Base-by-base conservation (phyloP, 2,888 invertebrate species). In the Quadriops clusia region DNA sequence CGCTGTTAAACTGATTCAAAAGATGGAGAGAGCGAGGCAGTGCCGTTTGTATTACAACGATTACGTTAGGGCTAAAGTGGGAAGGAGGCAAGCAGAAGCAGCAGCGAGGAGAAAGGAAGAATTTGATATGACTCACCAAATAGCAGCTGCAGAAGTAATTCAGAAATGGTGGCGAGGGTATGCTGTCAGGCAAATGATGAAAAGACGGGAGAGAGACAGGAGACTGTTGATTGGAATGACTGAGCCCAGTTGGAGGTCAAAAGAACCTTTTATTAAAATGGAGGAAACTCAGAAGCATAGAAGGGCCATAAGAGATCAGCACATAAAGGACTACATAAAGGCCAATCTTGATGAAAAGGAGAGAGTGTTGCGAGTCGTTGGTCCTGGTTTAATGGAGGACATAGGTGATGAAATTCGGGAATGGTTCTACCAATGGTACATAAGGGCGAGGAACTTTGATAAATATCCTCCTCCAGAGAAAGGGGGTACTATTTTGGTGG, bases 341-440 rank as follows among this genome's bases (percentile, higher is more conserved):
- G 50, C 60, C 43, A 58, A 63, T 37, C 29, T 66, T 2, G 63
- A 61, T 33, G 72, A 72, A 53, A 66, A 67, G 43, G 47, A 60
- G 13, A 60, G 65, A 10, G 59, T 71, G 11, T 47, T 72, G 11
- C 53, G 56, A 38, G 57, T 71, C 3, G 56, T 68, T 26, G 63
- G 65, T 44, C 71, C 69, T 4, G 63, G 70, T 18, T 63, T 83
- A 39, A 71, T 77, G 59, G 84, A 85, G 49, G 77, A 78, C 43
- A 78, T 84, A 52, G 71, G 75, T 20, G 76, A 72, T 38, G 82
- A 85, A 62, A 72, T 86, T 33, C 65, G 78, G 33, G 71, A 74
- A 47, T 85, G 84, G 84, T 77, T 81, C 49, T 52, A 65, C 25
- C 61, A 71, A 31, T 82, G 78, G 76, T 75, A 77, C 57, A 54